Conservation (phyloP, 2,888 invertebrate genomes). For the Drosophila paracracens region DNA sequence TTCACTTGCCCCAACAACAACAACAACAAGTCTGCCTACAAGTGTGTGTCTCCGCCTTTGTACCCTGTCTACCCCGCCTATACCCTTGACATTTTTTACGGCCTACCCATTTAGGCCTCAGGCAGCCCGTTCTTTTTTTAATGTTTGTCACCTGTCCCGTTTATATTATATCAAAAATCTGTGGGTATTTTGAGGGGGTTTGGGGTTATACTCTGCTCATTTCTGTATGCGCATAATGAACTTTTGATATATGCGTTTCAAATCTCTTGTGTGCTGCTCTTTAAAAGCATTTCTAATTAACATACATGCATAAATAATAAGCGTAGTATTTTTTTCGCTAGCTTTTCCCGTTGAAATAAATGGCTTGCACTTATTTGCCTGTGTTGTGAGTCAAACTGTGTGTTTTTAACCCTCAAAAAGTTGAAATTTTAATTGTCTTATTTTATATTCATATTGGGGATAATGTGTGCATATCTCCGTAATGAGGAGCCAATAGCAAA, state of each 20-base stretch:
- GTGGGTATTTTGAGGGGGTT: conserved; percentile 54
- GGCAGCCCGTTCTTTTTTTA: conserved; percentile 43
- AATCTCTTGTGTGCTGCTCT: conserved; percentile 72
- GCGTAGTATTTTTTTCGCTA: conserved; percentile 55
- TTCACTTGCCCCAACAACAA: conserved; percentile 51
- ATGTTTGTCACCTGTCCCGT: conserved; percentile 75
- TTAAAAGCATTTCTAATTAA: conserved; percentile 80
- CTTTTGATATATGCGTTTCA: conserved; percentile 79
- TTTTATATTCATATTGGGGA: conserved; percentile 32
- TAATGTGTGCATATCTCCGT: background rate
- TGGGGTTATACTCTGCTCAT: conserved; percentile 46
- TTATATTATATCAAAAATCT: conserved; percentile 77
- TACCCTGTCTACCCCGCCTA: conserved; percentile 46
- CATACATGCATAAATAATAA: conserved; percentile 77
- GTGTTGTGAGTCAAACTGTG: conserved; percentile 2
- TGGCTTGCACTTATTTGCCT: conserved; percentile 64
- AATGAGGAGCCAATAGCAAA: background rate
- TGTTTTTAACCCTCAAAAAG: conserved; percentile 5
- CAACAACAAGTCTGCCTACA: conserved; percentile 20
- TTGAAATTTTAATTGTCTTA: conserved; percentile 7
- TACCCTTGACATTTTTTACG: conserved; percentile 55
- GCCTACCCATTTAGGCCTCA: conserved; percentile 58
- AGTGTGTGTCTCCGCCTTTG: conserved; percentile 18
- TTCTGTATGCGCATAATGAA: conserved; percentile 73
- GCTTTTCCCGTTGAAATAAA: conserved; percentile 49